phyloP scores from a whole-genome alignment of 2,888 invertebrate genomes.

The Candidula unifasciata region DNA sequence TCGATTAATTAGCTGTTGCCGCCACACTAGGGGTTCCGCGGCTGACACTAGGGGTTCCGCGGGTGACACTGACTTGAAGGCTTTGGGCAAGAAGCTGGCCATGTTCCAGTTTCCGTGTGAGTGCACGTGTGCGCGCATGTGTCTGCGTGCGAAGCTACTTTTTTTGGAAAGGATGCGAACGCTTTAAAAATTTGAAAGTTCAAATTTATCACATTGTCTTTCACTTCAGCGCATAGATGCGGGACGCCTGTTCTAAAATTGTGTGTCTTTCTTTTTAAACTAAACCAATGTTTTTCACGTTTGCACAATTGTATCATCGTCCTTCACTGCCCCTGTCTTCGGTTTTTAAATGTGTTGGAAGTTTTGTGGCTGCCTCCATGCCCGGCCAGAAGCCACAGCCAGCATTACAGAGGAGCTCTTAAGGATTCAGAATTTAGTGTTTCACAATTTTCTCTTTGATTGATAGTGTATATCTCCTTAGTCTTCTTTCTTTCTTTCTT shows the following conservation, averaged over 20 bases:
- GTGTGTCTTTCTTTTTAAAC: background rate
- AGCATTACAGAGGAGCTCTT: no score
- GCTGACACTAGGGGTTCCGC: background rate
- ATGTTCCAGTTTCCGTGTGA: conserved; percentile 2
- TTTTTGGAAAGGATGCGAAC: no score
- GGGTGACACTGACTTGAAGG: background rate
- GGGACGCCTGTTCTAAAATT: no score
- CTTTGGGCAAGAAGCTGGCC: background rate
- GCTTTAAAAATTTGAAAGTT: conserved; percentile 16
- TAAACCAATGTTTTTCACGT: background rate
- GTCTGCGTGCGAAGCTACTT: background rate
- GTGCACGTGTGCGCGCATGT: no score
- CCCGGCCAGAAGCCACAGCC: no score
- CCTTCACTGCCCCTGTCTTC: no score
- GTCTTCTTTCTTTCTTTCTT: no score
- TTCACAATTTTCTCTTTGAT: no score
- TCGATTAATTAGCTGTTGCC: conserved; percentile 43
- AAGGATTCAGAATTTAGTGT: no score
- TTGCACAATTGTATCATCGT: background rate
- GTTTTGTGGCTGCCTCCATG: no score
- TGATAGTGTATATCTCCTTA: no score
- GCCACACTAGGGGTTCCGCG: conserved; percentile 7
- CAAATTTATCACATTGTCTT: conserved; percentile 12
- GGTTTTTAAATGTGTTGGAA: no score
- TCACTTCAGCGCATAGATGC: background rate